Evolutionary conservation across 2,888 invertebrate species (phyloP), one percentile per base, ranked within the genome.

Genomic region (Rhamnusium bicolor): DNA sequence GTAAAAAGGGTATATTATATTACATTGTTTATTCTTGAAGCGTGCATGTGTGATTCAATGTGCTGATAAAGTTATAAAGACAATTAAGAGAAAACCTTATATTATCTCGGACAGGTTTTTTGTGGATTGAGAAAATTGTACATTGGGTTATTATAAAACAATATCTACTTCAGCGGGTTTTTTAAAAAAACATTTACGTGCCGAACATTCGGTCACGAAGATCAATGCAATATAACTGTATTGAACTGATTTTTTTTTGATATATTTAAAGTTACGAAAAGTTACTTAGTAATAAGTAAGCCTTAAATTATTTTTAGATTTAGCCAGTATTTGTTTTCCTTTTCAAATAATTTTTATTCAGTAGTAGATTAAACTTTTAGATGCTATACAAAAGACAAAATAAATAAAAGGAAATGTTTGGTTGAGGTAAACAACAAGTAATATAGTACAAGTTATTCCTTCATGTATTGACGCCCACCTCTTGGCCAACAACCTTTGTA

Each of bases 111-210:
- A 56, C 47, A 29, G 65, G 40, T 56, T 63, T 65, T 72, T 71
- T 76, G 74, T 61, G 72, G 74, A 72, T 76, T 74, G 69, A 63
- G 76, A 76, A 76, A 74, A 76, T 72, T 76, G 74, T 71, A 76
- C 74, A 76, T 76, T 72, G 72, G 72, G 68, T 74, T 76, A 71
- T 73, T 76, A 69, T 68, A 66, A 71, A 74, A 74, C 76, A 76
- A 76, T 76, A 65, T 49, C 65, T 29, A 40, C 65, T 51, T 63
- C 32, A 32, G 51, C 18, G 12, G 21, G 63, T 63, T 63, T 58
- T 32, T 32, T 32, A 53, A 65, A 65, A 53, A 63, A 24, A 40
- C n/a, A 6, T 18, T 32, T 65, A 65, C 65, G 65, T 65, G 65
- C 29, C 24, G n/a, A 65, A 32, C 19, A 58, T 18, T 53, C 65